Conservation (phyloP, 2,113 vertebrate species). For the Isurus oxyrinchus region DNA sequence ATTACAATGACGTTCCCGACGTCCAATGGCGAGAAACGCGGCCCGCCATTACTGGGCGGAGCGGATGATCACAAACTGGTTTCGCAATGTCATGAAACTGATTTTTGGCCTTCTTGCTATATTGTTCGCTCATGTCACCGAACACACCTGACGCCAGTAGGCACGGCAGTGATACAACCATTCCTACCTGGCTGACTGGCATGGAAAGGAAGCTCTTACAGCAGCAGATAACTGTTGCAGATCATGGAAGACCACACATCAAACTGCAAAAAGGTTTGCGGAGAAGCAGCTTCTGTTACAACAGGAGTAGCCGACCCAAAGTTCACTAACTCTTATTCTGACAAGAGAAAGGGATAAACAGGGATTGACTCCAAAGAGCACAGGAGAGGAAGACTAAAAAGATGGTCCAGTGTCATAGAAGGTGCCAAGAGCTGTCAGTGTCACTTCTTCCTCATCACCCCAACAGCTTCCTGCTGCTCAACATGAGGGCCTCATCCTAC, state of each 20-base stretch:
- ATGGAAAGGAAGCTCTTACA: background rate
- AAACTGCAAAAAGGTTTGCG: background rate
- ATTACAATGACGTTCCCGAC: too few species aligned
- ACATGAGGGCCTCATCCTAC: background rate
- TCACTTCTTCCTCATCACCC: background rate
- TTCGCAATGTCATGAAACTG: too few species aligned
- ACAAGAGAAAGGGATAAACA: background rate
- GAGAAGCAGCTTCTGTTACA: background rate
- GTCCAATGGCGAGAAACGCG: too few species aligned
- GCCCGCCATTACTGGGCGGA: too few species aligned
- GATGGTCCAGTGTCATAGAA: background rate
- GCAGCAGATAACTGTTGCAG: background rate
- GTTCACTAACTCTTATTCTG: background rate
- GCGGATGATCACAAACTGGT: too few species aligned
- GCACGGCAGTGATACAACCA: background rate
- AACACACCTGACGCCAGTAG: too few species aligned
- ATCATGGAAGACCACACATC: background rate
- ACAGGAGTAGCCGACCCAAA: background rate
- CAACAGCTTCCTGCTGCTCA: background rate
- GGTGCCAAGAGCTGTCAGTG: background rate
- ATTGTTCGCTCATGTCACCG: too few species aligned
- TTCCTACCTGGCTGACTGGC: background rate
- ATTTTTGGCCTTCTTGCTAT: too few species aligned
- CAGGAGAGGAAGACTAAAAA: background rate
- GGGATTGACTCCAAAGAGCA: background rate